Evolutionary conservation across 2,113 vertebrate genomes (phyloP).

Genomic region (Notothenia rossii): DNA sequence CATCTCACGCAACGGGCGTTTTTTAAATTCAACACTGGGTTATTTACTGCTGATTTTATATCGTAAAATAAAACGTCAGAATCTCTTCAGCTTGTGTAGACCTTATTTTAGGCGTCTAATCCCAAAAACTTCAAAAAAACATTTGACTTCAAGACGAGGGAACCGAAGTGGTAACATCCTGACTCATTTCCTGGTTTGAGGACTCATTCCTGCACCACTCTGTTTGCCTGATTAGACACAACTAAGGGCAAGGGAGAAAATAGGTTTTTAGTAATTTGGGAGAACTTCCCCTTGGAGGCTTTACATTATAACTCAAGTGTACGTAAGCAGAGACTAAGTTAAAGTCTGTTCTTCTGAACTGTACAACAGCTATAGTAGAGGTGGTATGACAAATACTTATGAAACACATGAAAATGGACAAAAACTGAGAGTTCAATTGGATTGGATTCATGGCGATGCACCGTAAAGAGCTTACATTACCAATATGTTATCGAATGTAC

Average conservation of each 20-base stretch:
- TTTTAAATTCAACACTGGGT: too few relatives aligned
- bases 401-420: neutral
- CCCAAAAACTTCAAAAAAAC: too few relatives aligned
- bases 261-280: neutral
- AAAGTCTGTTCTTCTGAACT: conserved; percentile 4
- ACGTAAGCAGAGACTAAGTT: neutral
- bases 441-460: conserved; percentile 30
- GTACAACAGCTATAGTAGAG: neutral
- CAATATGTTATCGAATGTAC: conserved; percentile 38
- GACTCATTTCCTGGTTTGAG: too few relatives aligned
- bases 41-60: too few relatives aligned
- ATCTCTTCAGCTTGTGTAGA: too few relatives aligned
- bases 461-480: neutral
- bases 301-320: conserved; percentile 27
- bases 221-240: neutral
- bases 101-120: neutral
- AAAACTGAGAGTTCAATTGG: neutral
- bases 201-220: too few relatives aligned
- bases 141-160: too few relatives aligned
- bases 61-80: too few relatives aligned
- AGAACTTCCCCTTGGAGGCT: neutral
- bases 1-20: too few relatives aligned
- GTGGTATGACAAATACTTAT: neutral
- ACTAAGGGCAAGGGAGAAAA: neutral
- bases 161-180: too few relatives aligned